Evolutionary conservation across 2,888 invertebrate genomes (phyloP).

Genomic region (Lepidochitona cinerea): DNA sequence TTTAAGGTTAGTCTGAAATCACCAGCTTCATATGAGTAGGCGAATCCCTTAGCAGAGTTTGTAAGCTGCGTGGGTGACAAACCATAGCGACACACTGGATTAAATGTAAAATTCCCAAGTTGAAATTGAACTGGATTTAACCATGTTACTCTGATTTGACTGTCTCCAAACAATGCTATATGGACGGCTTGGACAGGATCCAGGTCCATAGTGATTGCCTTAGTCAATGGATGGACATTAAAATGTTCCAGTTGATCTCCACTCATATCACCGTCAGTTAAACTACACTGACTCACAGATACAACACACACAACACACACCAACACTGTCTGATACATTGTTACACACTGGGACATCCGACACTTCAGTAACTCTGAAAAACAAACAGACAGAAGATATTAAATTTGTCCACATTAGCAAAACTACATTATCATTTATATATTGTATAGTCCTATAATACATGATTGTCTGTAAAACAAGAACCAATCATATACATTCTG

Average conservation of each 20-base stretch:
- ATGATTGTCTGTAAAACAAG: too few species aligned
- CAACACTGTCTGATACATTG: too few species aligned
- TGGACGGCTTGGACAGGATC: not conserved
- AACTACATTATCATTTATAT: too few species aligned
- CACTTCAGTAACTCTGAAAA: too few species aligned
- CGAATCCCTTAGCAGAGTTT: not conserved
- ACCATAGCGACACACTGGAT: not conserved
- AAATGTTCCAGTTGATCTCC: not conserved
- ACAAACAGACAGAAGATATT: too few species aligned
- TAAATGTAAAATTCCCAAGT: not conserved
- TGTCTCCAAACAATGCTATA: not conserved
- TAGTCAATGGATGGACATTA: not conserved
- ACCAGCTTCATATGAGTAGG: not conserved
- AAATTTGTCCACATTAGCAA: too few species aligned
- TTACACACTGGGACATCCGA: too few species aligned
- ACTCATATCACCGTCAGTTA: not conserved
- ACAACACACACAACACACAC: too few species aligned
- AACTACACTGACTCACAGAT: too few species aligned
- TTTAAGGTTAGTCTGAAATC: conserved; percentile 18
- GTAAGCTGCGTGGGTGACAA: not conserved
- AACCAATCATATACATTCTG: too few species aligned
- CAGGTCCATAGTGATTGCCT: not conserved
- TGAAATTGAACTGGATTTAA: not conserved
- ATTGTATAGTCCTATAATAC: too few species aligned
- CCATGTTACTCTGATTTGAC: not conserved